Evolutionary conservation across 2,797 vertebrate species (phyloP).

Genomic region (Rhabdophis nuchalis): DNA sequence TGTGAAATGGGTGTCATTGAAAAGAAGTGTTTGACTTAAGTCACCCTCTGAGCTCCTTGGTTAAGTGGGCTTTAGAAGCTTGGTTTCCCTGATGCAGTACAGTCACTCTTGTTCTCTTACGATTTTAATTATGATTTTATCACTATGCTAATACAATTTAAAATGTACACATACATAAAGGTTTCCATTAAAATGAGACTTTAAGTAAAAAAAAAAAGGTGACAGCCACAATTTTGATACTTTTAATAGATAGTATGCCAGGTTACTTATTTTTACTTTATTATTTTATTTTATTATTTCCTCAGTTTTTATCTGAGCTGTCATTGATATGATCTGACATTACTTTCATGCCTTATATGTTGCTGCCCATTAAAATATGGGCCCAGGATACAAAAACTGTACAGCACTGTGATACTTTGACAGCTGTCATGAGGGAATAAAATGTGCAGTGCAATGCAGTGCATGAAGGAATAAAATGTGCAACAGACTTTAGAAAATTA

Average conservation of each 20-base stretch:
- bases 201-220: background rate
- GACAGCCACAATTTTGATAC: background rate
- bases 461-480: conserved; percentile 9
- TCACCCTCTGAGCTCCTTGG: background rate
- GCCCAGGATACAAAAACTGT: background rate
- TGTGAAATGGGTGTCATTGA: background rate
- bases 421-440: conserved; percentile 23
- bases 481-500: conserved; percentile 13
- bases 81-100: background rate
- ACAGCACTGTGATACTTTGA: conserved; percentile 19
- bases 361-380: background rate
- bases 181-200: background rate
- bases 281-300: conserved; percentile 23
- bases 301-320: background rate
- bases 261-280: background rate
- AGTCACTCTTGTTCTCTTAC: background rate
- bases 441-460: background rate
- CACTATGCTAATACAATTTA: background rate
- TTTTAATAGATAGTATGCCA: background rate
- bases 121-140: conserved; percentile 21
- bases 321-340: conserved; percentile 31
- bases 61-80: background rate
- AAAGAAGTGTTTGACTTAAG: background rate
- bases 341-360: background rate
- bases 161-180: background rate